These are phyloP conservation scores for Neofelis nebulosa DNA, from an alignment of 2,113 vertebrate species.

Conservation along the genomic window DNA sequence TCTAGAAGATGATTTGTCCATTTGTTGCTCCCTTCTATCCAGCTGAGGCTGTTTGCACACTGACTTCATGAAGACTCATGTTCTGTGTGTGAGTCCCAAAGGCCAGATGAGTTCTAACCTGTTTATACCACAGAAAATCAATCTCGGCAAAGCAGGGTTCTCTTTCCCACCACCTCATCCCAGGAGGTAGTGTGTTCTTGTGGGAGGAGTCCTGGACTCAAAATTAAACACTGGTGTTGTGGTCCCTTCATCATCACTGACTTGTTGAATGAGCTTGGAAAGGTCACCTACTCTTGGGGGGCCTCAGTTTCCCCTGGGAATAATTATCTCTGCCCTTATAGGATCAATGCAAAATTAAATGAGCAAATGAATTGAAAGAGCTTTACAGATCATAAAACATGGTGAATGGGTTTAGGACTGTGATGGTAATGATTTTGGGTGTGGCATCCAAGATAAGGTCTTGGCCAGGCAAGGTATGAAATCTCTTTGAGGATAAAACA, in stretches of 20 bases:
- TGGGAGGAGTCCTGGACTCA: background rate
- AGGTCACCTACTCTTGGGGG: background rate
- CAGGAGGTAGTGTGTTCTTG: background rate
- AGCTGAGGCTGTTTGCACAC: background rate
- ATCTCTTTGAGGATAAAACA: background rate
- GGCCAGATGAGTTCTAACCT: background rate
- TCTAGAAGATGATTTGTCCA: background rate
- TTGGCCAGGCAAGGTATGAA: background rate
- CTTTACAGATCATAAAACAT: background rate
- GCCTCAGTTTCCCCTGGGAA: background rate
- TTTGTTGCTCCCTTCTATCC: constrained; percentile 15
- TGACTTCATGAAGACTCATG: background rate
- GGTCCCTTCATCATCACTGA: background rate
- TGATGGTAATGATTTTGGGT: background rate
- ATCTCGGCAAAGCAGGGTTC: background rate
- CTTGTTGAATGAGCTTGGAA: background rate
- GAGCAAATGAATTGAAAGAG: constrained; percentile 6
- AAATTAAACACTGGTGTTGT: background rate
- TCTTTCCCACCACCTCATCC: background rate
- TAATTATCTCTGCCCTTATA: background rate
- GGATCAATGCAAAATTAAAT: constrained; percentile 2
- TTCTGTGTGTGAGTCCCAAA: background rate
- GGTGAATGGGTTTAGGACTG: background rate
- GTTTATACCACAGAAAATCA: background rate
- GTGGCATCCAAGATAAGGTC: background rate